Percentiles rank a stretch among this genome's conserved stretches.
phyloP scores from a whole-genome alignment of 1,140 invertebrate species.

The Cherax destructor region DNA sequence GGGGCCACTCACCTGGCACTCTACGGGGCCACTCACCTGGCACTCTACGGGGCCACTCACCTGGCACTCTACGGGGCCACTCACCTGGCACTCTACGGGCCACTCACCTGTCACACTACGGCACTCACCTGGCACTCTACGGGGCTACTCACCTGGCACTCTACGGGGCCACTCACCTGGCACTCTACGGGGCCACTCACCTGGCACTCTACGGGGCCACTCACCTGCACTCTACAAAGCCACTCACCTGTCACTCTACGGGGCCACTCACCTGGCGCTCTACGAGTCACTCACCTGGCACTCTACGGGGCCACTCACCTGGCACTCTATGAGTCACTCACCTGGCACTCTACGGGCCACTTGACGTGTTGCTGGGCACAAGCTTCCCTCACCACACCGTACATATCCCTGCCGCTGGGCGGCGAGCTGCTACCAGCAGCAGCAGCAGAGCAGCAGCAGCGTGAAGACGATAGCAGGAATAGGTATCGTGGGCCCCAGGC shows the following conservation, averaged over 20 bases:
- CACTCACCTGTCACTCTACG: slow-evolving; percentile 70
- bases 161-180: slow-evolving; percentile 69
- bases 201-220: slow-evolving; percentile 71
- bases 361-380: slow-evolving; percentile 70
- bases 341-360: slow-evolving; percentile 71
- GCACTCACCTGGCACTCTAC: too few relatives aligned
- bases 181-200: slow-evolving; percentile 26
- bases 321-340: slow-evolving; percentile 6
- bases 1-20: slow-evolving; percentile 59
- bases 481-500: slow-evolving; percentile 34
- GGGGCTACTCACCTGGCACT: slow-evolving; percentile 66
- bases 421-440: background rate
- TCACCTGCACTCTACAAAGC: background rate
- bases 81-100: slow-evolving; percentile 71
- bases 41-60: slow-evolving; percentile 71
- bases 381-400: slow-evolving; percentile 62
- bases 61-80: background rate
- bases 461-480: slow-evolving; percentile 54
- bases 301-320: slow-evolving; percentile 70
- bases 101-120: too few relatives aligned
- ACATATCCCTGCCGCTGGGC: slow-evolving; percentile 42
- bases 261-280: slow-evolving; percentile 55
- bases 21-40: slow-evolving; percentile 52
- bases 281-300: slow-evolving; percentile 59
- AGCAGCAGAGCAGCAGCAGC: background rate